phyloP scores from a whole-genome alignment of 2,113 vertebrate genomes.

The Tinamus guttatus region DNA sequence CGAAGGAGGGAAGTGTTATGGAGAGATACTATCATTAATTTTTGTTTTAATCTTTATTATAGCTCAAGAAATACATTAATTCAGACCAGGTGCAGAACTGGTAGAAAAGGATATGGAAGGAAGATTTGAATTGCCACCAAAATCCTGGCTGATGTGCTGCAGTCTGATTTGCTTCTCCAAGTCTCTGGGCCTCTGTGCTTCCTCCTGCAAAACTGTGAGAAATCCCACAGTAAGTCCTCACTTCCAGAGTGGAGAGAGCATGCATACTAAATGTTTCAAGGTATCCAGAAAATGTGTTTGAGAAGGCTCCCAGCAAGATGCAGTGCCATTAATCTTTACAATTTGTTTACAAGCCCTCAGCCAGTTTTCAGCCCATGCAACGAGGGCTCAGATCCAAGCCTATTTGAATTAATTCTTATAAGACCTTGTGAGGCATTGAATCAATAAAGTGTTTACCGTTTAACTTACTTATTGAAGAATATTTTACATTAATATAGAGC shows the following conservation, averaged over 20 bases:
- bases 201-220: neutral
- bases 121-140: neutral
- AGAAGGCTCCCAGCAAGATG: neutral
- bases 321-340: constrained; percentile 20
- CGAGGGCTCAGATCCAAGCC: constrained; percentile 19
- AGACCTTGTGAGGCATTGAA: constrained; percentile 47
- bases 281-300: neutral
- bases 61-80: neutral
- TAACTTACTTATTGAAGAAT: constrained; percentile 50
- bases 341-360: constrained; percentile 51
- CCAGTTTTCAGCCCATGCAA: neutral
- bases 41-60: neutral
- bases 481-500: constrained; percentile 47
- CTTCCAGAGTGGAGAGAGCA: neutral
- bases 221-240: neutral
- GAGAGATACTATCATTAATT: neutral
- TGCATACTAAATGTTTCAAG: neutral
- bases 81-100: neutral
- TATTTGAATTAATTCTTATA: constrained; percentile 38
- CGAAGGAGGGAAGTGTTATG: neutral
- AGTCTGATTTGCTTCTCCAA: neutral
- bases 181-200: neutral
- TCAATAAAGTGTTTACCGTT: constrained; percentile 49
- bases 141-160: neutral
- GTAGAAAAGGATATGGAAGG: neutral